Conservation (phyloP, 2,888 invertebrate genomes). For the Drosophila atroscutellata region DNA sequence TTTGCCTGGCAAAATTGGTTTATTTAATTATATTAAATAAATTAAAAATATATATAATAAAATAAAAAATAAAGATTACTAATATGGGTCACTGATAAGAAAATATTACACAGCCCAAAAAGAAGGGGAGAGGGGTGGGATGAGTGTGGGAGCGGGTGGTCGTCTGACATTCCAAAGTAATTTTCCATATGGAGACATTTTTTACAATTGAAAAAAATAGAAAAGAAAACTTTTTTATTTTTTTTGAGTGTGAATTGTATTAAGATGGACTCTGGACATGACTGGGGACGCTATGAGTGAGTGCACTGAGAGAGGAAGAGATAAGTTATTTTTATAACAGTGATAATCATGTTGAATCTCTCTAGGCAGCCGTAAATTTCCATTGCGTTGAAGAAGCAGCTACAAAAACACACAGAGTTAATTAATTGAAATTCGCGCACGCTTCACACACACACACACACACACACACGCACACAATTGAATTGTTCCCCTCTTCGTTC, state of each 20-base stretch:
- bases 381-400: slow-evolving; percentile 25
- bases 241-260: slow-evolving; percentile 4
- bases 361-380: slow-evolving; percentile 64
- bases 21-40: background rate
- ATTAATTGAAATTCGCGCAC: slow-evolving; percentile 63
- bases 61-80: slow-evolving; percentile 15
- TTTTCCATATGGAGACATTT: slow-evolving; percentile 63
- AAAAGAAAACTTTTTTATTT: slow-evolving; percentile 28
- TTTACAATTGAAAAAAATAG: slow-evolving; percentile 51
- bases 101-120: slow-evolving; percentile 47
- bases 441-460: slow-evolving; percentile 40
- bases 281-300: background rate
- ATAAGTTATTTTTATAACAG: slow-evolving; percentile 64
- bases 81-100: slow-evolving; percentile 68
- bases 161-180: slow-evolving; percentile 36
- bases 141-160: too few species aligned
- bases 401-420: slow-evolving; percentile 38
- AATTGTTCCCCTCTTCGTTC: slow-evolving; percentile 19
- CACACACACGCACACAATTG: slow-evolving; percentile 53
- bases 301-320: slow-evolving; percentile 12
- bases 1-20: background rate
- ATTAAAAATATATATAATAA: slow-evolving; percentile 8
- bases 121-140: too few species aligned
- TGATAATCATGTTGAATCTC: slow-evolving; percentile 70
- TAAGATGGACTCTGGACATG: slow-evolving; percentile 2